A percentile compares a stretch with the other conserved stretches of the same genome.
phyloP scores from a whole-genome alignment of 2,113 vertebrate species.

The Dasyornis broadbenti region DNA sequence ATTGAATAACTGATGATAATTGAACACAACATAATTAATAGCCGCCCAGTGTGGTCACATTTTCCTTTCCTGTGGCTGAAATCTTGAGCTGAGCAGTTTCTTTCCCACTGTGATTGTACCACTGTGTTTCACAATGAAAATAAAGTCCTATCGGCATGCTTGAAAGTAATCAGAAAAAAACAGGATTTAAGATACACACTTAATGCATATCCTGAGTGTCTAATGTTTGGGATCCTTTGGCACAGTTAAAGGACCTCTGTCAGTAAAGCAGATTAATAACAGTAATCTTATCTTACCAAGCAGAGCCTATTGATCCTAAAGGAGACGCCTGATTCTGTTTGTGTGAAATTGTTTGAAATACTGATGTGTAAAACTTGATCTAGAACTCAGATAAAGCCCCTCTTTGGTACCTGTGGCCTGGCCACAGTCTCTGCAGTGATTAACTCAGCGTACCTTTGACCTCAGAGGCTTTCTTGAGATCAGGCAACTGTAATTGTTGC shows the following conservation, averaged over 20 bases:
- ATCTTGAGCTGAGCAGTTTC: neutral
- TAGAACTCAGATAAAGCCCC: constrained; percentile 64
- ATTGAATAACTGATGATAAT: constrained; percentile 40
- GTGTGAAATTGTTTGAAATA: constrained; percentile 76
- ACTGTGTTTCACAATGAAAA: constrained; percentile 38
- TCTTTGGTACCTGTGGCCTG: constrained; percentile 47
- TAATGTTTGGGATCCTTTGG: constrained; percentile 45
- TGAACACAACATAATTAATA: constrained; percentile 40
- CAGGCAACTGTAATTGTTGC: constrained; percentile 41
- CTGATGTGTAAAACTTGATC: constrained; percentile 68
- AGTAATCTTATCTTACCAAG: constrained; percentile 71
- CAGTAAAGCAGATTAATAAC: constrained; percentile 72
- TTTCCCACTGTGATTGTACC: constrained; percentile 46
- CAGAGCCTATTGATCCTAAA: constrained; percentile 65
- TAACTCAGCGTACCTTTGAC: constrained; percentile 69
- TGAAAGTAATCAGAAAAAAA: constrained; percentile 37
- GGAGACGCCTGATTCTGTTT: constrained; percentile 67
- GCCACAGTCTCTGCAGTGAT: constrained; percentile 42
- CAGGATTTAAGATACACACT: constrained; percentile 27
- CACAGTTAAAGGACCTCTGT: constrained; percentile 63
- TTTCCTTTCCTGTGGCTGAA: constrained; percentile 50
- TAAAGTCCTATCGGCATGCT: neutral
- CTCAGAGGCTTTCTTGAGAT: constrained; percentile 49
- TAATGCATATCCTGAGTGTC: constrained; percentile 43
- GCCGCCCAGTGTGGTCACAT: neutral